phyloP scores from a whole-genome alignment of 1,140 invertebrate species.

The Drosophila kurseongensis region DNA sequence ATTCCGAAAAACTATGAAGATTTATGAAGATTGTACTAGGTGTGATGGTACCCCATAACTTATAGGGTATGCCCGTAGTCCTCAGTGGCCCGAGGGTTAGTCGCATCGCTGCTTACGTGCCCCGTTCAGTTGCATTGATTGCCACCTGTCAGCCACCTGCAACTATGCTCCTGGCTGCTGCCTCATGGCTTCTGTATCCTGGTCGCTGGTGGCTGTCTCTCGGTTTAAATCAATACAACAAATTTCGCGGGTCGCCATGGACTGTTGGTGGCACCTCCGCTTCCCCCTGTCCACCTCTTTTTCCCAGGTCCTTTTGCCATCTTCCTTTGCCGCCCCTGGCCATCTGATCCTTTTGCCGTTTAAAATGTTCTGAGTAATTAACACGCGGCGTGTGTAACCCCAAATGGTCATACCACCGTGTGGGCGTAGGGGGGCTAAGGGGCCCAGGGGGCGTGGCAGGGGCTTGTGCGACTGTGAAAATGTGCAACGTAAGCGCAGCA shows the following conservation, averaged over 20 bases:
- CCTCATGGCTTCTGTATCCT: conserved; percentile 1
- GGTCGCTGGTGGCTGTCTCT: conserved; percentile 21
- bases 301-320: background rate
- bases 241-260: conserved; percentile 71
- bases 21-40: no score
- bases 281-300: background rate
- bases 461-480: conserved; percentile 37
- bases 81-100: background rate
- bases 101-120: conserved; percentile 35
- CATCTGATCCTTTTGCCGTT: conserved; percentile 57
- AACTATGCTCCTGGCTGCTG: conserved; percentile 23
- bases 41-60: no score
- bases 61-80: background rate
- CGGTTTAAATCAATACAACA: conserved; percentile 79
- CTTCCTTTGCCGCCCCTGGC: conserved; percentile 14
- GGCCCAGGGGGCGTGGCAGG: background rate
- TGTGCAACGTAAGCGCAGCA: conserved; percentile 73
- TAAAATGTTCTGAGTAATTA: conserved; percentile 81
- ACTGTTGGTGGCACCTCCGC: background rate
- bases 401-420: conserved; percentile 57
- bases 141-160: conserved; percentile 55
- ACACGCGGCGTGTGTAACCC: conserved; percentile 78
- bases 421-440: background rate
- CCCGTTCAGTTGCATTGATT: conserved; percentile 64
- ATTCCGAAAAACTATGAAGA: no score